These are phyloP conservation scores for Eutrigla gurnardus DNA, from an alignment of 2,797 vertebrate species.

Conservation along the genomic window DNA sequence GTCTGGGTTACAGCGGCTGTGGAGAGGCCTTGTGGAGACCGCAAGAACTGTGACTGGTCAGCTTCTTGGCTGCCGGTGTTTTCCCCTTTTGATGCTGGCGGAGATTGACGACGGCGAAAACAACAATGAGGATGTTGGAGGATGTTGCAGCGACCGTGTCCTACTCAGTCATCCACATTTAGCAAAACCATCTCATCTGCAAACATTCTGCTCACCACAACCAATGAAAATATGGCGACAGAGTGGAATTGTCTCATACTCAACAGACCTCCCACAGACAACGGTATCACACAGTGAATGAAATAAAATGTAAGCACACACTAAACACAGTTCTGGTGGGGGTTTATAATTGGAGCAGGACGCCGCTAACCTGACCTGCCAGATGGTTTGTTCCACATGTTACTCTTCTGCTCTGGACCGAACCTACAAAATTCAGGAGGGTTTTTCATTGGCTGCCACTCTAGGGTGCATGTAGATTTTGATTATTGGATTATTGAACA, in stretches of 20 bases:
- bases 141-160: background rate
- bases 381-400: background rate
- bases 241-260: background rate
- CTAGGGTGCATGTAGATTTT: no score
- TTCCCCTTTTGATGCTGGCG: background rate
- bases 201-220: background rate
- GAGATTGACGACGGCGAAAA: background rate
- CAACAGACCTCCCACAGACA: background rate
- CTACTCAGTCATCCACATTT: background rate
- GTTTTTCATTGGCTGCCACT: background rate
- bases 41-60: background rate
- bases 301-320: background rate
- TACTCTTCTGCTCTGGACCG: background rate
- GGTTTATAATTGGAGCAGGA: constrained; percentile 3
- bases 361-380: no score
- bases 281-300: background rate
- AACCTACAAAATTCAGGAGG: background rate
- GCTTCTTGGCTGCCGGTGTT: background rate
- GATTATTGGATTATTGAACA: background rate
- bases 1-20: background rate
- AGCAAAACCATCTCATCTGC: background rate
- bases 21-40: background rate
- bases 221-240: background rate
- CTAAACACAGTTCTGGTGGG: background rate
- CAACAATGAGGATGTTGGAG: background rate